These are phyloP conservation scores for Agrochola macilenta DNA, from an alignment of 2,888 invertebrate species.

Conservation along the genomic window DNA sequence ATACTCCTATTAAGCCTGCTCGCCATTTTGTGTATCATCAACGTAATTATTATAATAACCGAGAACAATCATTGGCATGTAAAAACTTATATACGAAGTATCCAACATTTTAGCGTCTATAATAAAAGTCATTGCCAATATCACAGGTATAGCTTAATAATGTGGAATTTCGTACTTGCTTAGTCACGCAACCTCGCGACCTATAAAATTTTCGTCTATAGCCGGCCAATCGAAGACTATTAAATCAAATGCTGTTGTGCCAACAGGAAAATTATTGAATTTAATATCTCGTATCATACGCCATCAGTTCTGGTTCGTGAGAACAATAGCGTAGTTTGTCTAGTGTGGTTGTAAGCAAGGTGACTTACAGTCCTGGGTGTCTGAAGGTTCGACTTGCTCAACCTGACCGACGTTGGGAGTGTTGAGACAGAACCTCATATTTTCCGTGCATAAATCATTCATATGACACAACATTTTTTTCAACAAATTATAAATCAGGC, in stretches of 20 bases:
- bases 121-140: slow-evolving; percentile 24
- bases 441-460: slow-evolving; percentile 16
- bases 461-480: background rate
- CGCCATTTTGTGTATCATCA: slow-evolving; percentile 4
- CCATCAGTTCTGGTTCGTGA: slow-evolving; percentile 31
- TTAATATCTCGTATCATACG: slow-evolving; percentile 22
- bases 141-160: slow-evolving; percentile 1
- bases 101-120: slow-evolving; percentile 1
- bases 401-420: slow-evolving; percentile 27
- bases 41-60: background rate
- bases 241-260: background rate
- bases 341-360: slow-evolving; percentile 24
- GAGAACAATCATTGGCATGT: background rate
- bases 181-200: slow-evolving; percentile 14
- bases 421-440: slow-evolving; percentile 22
- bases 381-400: slow-evolving; percentile 52
- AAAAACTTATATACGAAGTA: slow-evolving; percentile 17
- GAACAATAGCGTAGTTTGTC: slow-evolving; percentile 40
- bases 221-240: background rate
- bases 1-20: background rate
- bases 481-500: background rate
- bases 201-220: slow-evolving; percentile 3
- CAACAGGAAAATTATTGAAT: slow-evolving; percentile 51
- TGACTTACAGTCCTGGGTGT: slow-evolving; percentile 23
- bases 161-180: slow-evolving; percentile 18